Base-by-base conservation (phyloP, 2,113 vertebrate genomes). In the Alethe diademata region DNA sequence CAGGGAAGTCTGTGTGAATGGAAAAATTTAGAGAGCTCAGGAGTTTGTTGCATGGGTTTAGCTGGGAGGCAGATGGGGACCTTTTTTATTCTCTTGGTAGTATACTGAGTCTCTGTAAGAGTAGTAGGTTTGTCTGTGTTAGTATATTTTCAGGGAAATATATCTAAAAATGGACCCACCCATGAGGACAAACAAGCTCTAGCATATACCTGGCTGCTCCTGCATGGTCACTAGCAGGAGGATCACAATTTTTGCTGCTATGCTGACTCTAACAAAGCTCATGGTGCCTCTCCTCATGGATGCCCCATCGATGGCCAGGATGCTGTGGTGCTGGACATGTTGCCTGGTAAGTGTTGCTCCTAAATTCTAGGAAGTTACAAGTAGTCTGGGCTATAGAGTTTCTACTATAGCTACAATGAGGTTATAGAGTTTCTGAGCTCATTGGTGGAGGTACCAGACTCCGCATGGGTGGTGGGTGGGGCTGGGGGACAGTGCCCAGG, bases 201-300 rank as follows among this genome's bases (percentile, higher is more conserved):
- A 33, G 25, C 4, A 3, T 28, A 33, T 3, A 73, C 11, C 40
- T 0, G 0, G 26, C 33, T 88, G 48, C 9, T 71, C 20, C 28
- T 72, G 20, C 0, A 2, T 12, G 19, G 24, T 28, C 19, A 15
- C 24, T 33, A 64, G 42, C 64, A 62, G 45, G 19, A 62, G 19
- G 2, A 8, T 10, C 3, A 4, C 47, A 24, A 8, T 5, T 3
- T 33, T 65, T 50, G 19, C 26, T 76, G 36, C 54, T 43, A 6
- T 3, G 5, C 23, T 15, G 14, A 11, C 67, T 66, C 50, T 58
- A 45, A 33, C 14, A 23, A 57, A 79, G 57, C 24, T 58, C 35
- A 3, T 1, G 5, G 29, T 38, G 5, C 18, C 23, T n/a, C 8
- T 35, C 16, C 56, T 66, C 17, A 17, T 22, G 8, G 14, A 13